These are phyloP conservation scores for Amphiura filiformis DNA, from an alignment of 35 echinoderm and acorn worm genomes.

Conservation along the genomic window DNA sequence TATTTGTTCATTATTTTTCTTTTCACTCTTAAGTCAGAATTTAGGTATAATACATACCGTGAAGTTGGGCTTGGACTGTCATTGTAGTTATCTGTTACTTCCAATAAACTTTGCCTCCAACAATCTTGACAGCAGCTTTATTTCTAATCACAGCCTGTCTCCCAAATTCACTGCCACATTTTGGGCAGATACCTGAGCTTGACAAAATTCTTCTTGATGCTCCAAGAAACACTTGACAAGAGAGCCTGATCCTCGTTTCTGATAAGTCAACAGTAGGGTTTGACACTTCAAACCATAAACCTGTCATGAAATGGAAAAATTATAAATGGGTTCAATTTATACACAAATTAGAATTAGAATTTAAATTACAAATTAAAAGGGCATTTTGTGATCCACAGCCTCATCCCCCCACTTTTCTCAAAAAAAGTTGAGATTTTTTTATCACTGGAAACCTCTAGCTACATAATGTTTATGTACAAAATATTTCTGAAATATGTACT, in stretches of 20 bases:
- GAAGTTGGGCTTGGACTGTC: background rate
- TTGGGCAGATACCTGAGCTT: slow-evolving; percentile 49
- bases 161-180: slow-evolving; percentile 41
- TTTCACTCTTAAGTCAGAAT: no score
- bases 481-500: no score
- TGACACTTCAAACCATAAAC: slow-evolving; percentile 52
- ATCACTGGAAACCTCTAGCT: no score
- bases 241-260: slow-evolving; percentile 47
- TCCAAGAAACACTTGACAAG: slow-evolving; percentile 62
- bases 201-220: slow-evolving; percentile 36
- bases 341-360: no score
- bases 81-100: slow-evolving; percentile 20
- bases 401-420: no score
- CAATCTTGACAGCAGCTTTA: slow-evolving; percentile 52
- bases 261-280: slow-evolving; percentile 35
- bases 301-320: no score
- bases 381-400: no score
- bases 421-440: no score
- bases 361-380: no score
- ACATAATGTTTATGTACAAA: no score
- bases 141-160: slow-evolving; percentile 54
- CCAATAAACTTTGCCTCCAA: slow-evolving; percentile 63
- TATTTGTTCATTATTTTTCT: no score
- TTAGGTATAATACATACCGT: background rate
- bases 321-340: no score